These are phyloP conservation scores for Macrotus californicus DNA, from an alignment of 2,113 vertebrate species.

Conservation along the genomic window DNA sequence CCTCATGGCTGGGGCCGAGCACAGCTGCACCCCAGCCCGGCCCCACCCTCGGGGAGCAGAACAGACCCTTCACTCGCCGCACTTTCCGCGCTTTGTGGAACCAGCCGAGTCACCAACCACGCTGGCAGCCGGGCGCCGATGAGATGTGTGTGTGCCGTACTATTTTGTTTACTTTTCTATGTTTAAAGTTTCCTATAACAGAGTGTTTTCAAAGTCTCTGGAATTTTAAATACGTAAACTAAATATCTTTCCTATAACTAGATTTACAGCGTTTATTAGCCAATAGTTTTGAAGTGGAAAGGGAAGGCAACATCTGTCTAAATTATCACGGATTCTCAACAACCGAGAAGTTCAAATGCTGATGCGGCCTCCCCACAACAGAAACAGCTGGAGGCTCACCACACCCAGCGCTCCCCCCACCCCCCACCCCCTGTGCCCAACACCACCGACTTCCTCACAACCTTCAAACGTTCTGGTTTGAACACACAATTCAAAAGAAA, in stretches of 20 bases:
- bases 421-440: no score
- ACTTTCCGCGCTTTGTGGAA: accelerated
- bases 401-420: neutral
- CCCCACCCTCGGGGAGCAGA: no score
- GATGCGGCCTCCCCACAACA: neutral
- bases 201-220: neutral
- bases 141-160: neutral
- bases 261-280: neutral
- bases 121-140: neutral
- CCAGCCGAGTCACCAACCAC: no score
- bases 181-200: neutral
- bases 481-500: neutral
- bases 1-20: no score
- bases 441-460: neutral
- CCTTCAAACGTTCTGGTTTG: neutral
- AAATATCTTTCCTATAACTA: conserved; percentile 16
- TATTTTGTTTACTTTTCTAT: neutral
- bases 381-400: neutral
- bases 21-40: accelerated
- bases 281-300: neutral
- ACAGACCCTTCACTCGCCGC: no score
- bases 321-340: neutral
- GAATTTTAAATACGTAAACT: neutral
- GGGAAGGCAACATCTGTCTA: neutral
- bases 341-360: neutral